Percentiles rank a stretch among this genome's conserved stretches.
Conservation (phyloP, 2,888 invertebrate genomes). For the Lymantria monacha region DNA sequence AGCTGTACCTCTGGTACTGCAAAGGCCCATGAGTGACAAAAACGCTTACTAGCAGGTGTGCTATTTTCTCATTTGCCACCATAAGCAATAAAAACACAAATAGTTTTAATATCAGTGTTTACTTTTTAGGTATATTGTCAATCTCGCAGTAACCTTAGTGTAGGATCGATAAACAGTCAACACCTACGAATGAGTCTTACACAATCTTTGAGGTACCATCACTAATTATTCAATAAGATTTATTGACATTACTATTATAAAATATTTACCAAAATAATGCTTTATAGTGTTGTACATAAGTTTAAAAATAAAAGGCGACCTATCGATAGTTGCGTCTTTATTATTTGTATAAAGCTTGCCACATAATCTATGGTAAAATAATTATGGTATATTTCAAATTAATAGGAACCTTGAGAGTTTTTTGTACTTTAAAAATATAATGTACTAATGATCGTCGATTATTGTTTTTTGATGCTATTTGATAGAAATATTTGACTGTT, state of each 20-base stretch:
- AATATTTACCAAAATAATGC: conserved; percentile 8
- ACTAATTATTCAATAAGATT: conserved; percentile 30
- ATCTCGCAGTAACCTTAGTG: too few relatives aligned
- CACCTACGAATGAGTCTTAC: conserved; percentile 31
- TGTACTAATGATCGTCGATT: not conserved
- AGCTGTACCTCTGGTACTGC: too few relatives aligned
- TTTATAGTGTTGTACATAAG: conserved; percentile 1
- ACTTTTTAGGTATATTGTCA: too few relatives aligned
- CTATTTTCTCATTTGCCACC: too few relatives aligned
- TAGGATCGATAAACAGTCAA: conserved; percentile 31
- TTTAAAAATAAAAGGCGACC: not conserved
- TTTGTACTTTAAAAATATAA: conserved; percentile 17
- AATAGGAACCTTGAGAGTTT: conserved; percentile 39
- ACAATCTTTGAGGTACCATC: conserved; percentile 32
- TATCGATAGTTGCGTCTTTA: conserved; percentile 7
- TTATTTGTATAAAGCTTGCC: not conserved
- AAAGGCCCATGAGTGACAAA: too few relatives aligned
- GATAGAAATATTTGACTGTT: not conserved
- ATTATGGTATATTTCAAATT: conserved; percentile 53
- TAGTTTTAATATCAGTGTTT: too few relatives aligned
- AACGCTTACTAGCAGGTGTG: too few relatives aligned
- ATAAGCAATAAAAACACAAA: too few relatives aligned
- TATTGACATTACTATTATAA: not conserved
- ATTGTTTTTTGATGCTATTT: not conserved
- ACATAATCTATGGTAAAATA: conserved; percentile 45